Evolutionary conservation across 2,888 invertebrate genomes (phyloP), one percentile per base, ranked within the genome.

Genomic region (Thymelicus sylvestris): DNA sequence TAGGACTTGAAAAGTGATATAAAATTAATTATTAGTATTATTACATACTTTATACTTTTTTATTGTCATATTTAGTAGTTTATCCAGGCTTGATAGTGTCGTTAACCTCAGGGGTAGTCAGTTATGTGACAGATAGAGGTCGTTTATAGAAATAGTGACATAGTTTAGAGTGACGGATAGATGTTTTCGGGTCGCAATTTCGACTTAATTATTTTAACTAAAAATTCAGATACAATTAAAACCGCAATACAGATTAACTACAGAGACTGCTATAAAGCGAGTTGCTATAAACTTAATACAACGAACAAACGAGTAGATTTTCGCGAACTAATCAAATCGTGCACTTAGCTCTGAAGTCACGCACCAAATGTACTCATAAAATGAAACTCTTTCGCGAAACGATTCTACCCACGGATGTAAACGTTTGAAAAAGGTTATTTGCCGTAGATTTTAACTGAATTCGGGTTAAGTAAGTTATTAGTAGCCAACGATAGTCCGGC

Each of bases 281-380:
- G n/a, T 57, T 57, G 24, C 47, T 15, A 59, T 66, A 66, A 66
- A 62, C 47, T 48, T 10, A 66, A 66, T 48, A 66, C 66, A 24
- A 38, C 38, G 59, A 66, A 47, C 44, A 48, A 24, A 15, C 66
- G 6, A 57, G n/a, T 55, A 47, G 24, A 66, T 57, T 66, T 66
- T 66, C 66, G 12, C 66, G 66, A 66, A 66, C 66, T 66, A 66
- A 66, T 66, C 66, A 59, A 66, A 59, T 47, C 31, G 57, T 13
- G 38, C 57, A 38, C 13, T 57, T 57, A 57, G 38, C 57, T 57
- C 57, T 19, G 13, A 57, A 38, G 57, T 57, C 57, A 57, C 57
- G 57, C 31, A 57, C 57, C 31, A 57, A 57, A 38, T 57, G 57
- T 38, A 57, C 57, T 57, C 57, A 38, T 57, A 57, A 57, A 57